Evolutionary conservation across 23 tunicate species (phyloP).

Genomic region (Trididemnum miniatum): DNA sequence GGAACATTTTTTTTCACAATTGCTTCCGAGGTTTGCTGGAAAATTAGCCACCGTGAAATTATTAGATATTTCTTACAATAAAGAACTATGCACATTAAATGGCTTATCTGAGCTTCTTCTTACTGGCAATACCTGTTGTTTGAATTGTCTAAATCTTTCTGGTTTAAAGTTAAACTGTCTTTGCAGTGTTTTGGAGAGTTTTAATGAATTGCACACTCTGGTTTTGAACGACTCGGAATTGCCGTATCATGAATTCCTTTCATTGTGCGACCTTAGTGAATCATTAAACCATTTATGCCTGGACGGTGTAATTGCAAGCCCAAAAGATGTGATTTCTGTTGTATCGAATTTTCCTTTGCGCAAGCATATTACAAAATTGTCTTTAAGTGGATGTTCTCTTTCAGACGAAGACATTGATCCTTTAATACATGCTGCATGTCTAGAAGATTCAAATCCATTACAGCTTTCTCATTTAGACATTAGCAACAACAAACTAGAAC

Average conservation of each 20-base stretch:
- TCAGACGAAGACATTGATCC: neutral
- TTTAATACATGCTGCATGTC: neutral
- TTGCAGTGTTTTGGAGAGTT: neutral
- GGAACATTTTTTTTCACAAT: neutral
- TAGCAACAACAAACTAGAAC: constrained; percentile 20
- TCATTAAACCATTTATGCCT: neutral
- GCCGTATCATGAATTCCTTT: neutral
- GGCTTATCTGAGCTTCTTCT: constrained; percentile 26
- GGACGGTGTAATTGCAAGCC: neutral
- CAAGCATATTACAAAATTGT: neutral
- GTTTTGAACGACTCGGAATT: neutral
- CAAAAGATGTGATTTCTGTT: neutral
- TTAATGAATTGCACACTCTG: neutral
- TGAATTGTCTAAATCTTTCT: constrained; percentile 4
- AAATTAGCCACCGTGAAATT: constrained; percentile 22
- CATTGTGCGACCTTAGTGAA: neutral
- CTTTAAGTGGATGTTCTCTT: neutral
- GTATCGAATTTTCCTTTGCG: neutral
- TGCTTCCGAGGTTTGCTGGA: neutral
- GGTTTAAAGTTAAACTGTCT: constrained; percentile 5
- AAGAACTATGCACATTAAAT: constrained; percentile 13
- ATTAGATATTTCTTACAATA: constrained; percentile 55
- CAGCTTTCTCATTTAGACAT: constrained; percentile 26
- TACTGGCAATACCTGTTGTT: neutral
- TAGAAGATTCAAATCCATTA: neutral